These are phyloP conservation scores for Trichonephila clavata DNA, from an alignment of 1,140 invertebrate species.

Conservation along the genomic window DNA sequence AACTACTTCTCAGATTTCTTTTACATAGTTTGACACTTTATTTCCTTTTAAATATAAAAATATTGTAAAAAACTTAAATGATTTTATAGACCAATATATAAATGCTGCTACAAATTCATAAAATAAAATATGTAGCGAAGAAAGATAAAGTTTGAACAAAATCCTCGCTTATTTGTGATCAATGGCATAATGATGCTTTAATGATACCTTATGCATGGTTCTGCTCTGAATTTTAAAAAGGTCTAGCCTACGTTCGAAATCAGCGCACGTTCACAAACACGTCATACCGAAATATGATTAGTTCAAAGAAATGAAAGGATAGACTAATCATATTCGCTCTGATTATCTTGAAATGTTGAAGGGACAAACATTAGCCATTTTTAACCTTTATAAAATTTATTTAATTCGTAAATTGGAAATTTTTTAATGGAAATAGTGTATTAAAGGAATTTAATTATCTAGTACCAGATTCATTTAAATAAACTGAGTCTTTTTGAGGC, in stretches of 20 bases:
- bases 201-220: conserved; percentile 15
- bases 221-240: conserved; percentile 26
- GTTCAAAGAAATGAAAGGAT: not conserved
- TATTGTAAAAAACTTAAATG: no score
- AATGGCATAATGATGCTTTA: conserved; percentile 54
- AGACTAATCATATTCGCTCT: not conserved
- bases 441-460: no score
- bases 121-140: not conserved
- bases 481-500: no score
- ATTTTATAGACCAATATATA: no score
- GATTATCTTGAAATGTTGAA: not conserved
- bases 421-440: no score
- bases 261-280: not conserved
- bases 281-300: not conserved
- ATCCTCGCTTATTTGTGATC: conserved; percentile 44
- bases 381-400: not conserved
- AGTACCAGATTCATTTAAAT: no score
- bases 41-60: no score
- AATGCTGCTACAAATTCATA: not conserved
- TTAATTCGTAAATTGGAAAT: not conserved
- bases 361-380: not conserved
- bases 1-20: no score
- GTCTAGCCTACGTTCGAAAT: not conserved
- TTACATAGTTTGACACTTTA: no score
- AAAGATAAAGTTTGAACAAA: conserved; percentile 1